Evolutionary conservation across 2,888 invertebrate species (phyloP).

Genomic region (Eupithecia subumbrata): DNA sequence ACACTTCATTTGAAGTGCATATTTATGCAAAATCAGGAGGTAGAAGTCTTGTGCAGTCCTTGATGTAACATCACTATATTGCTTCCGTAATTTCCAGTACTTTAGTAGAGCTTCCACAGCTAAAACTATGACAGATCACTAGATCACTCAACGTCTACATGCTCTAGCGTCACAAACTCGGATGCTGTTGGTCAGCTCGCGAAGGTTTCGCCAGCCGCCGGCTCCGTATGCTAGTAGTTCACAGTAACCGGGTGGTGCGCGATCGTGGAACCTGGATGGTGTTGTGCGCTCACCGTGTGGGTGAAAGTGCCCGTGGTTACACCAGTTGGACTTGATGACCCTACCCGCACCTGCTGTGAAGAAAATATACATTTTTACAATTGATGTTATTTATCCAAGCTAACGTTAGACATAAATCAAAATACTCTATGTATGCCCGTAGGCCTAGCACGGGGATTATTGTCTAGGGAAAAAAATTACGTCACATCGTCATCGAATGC

Average conservation of each 20-base stretch:
- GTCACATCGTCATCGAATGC: no score
- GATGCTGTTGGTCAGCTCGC: constrained; percentile 30
- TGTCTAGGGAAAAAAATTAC: no score
- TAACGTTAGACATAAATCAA: background rate
- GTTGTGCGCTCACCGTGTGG: constrained; percentile 58
- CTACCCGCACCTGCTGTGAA: constrained; percentile 64
- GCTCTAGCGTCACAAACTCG: constrained; percentile 3
- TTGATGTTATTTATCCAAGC: background rate
- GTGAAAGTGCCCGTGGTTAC: constrained; percentile 60
- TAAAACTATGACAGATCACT: constrained; percentile 6
- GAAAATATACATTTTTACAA: background rate
- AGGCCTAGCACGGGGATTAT: no score
- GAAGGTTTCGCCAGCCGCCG: constrained; percentile 12
- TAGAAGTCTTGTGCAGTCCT: constrained; percentile 17
- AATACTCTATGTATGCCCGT: background rate
- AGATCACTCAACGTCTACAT: constrained; percentile 21
- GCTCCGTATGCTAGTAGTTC: constrained; percentile 69
- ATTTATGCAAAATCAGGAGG: constrained; percentile 1
- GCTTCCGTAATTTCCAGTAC: background rate
- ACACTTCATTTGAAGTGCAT: no score
- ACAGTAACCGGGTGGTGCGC: constrained; percentile 79
- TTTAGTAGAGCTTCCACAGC: constrained; percentile 1
- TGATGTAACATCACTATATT: constrained; percentile 1
- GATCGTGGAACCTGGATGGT: constrained; percentile 64
- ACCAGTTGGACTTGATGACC: constrained; percentile 47